Conservation (phyloP, 2,888 invertebrate genomes). For the Galerucella pusilla region DNA sequence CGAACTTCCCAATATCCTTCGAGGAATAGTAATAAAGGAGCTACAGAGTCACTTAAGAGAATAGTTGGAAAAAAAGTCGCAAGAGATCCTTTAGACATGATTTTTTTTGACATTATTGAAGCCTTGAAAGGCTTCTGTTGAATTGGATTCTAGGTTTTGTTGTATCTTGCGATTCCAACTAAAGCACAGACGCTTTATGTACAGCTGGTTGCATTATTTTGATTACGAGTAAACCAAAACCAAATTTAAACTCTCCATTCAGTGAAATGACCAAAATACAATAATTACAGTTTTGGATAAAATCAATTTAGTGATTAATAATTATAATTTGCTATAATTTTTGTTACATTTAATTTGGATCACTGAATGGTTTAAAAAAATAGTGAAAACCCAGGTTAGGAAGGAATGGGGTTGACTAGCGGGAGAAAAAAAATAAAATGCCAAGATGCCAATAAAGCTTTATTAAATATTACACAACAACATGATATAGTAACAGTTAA, state of each 20-base stretch:
- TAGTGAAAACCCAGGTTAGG: neutral
- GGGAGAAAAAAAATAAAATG: constrained; percentile 33
- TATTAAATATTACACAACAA: constrained; percentile 44
- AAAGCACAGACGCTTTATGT: neutral
- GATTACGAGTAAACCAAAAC: neutral
- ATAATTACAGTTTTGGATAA: neutral
- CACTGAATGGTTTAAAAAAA: neutral
- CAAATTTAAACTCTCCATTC: neutral
- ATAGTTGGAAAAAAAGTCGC: too few species aligned
- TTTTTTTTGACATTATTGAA: too few species aligned
- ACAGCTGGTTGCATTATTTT: neutral
- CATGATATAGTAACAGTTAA: constrained; percentile 40
- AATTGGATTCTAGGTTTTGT: too few species aligned
- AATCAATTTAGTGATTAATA: neutral
- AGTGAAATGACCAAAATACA: neutral
- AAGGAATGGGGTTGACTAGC: neutral
- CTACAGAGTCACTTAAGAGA: too few species aligned
- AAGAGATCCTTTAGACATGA: too few species aligned
- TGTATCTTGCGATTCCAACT: too few species aligned
- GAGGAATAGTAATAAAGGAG: too few species aligned
- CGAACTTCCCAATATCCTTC: too few species aligned
- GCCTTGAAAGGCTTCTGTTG: too few species aligned
- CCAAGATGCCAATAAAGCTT: constrained; percentile 41
- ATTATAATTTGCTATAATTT: neutral
- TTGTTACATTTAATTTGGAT: neutral